Evolutionary conservation across 2,888 invertebrate genomes (phyloP), one percentile per base, ranked within the genome.

Genomic region (Beris chalybata): DNA sequence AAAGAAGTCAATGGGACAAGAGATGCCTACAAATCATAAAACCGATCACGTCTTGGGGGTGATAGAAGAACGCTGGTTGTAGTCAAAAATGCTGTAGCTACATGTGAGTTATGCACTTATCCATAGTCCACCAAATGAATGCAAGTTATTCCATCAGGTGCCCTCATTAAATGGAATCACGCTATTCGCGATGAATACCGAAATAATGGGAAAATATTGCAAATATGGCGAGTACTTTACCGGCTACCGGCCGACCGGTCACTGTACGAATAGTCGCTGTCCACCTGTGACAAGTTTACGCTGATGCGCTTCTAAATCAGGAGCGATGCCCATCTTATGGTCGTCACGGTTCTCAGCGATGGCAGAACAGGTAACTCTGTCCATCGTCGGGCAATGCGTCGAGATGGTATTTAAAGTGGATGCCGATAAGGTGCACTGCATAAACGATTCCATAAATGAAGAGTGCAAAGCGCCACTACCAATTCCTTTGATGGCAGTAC

Each of bases 141-240:
- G 50, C 32, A 50, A 61, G 30, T 50, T 61, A 61, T 61, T 61
- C 50, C 38, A 38, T 50, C 38, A 22, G 22, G 22, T 61, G 61
- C 52, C 61, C 61, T 43, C 61, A 61, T 61, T 61, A 50, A 50
- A 61, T 11, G 29, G 38, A 52, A 52, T 38, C 38, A 29, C 61
- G 50, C 31, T 53, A 54, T 55, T 54, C 50, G 15, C 38, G 12
- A 22, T 54, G 67, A 65, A 65, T 67, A 67, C 59, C 54, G 64
- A 67, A 67, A 67, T 67, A 67, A 67, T 67, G 67, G 67, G 65
- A 67, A 67, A 67, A 65, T 59, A 55, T 65, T 61, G 65, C 67
- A 65, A 67, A 59, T 67, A 59, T 67, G 65, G 67, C 38, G 12
- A 12, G 48, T 38, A 38, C 48, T 11, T 13, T 48, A 22, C 48